Evolutionary conservation across 2,113 vertebrate species (phyloP).

Genomic region (Neofelis nebulosa): DNA sequence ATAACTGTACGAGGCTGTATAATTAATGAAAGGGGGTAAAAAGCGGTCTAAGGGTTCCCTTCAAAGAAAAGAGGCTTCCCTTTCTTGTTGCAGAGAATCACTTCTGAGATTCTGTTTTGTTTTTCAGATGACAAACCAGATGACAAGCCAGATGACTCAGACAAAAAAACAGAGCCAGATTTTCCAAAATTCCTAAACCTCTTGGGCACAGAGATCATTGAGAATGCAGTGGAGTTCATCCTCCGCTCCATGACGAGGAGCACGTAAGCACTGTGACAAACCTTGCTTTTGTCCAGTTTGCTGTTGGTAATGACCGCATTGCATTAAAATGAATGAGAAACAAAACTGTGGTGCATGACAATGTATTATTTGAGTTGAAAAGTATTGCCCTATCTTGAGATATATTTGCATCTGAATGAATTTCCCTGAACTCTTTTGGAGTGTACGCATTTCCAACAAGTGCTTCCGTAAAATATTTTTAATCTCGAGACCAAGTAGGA

Average conservation of each 20-base stretch:
- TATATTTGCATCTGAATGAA: background rate
- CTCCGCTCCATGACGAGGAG: constrained; percentile 51
- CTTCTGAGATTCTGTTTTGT: background rate
- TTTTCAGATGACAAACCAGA: background rate
- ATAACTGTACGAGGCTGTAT: background rate
- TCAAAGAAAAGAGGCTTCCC: background rate
- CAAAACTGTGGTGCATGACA: background rate
- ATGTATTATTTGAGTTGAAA: background rate
- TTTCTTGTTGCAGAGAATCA: background rate
- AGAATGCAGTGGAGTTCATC: constrained; percentile 65
- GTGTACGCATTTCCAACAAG: background rate
- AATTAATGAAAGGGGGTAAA: background rate
- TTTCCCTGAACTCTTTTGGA: background rate
- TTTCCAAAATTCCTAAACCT: constrained; percentile 61
- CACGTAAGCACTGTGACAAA: constrained; percentile 29
- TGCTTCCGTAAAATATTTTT: background rate
- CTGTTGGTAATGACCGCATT: background rate
- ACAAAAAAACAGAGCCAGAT: background rate
- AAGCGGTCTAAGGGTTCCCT: fast-evolving
- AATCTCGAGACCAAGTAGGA: background rate
- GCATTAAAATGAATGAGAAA: constrained; percentile 37
- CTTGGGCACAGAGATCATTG: constrained; percentile 73
- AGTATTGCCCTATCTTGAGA: background rate
- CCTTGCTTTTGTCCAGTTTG: background rate
- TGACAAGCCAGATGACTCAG: background rate